A percentile compares a stretch with the other conserved stretches of the same genome.
phyloP scores from a whole-genome alignment of 2,888 invertebrate species.

The Herminia tarsipennalis region DNA sequence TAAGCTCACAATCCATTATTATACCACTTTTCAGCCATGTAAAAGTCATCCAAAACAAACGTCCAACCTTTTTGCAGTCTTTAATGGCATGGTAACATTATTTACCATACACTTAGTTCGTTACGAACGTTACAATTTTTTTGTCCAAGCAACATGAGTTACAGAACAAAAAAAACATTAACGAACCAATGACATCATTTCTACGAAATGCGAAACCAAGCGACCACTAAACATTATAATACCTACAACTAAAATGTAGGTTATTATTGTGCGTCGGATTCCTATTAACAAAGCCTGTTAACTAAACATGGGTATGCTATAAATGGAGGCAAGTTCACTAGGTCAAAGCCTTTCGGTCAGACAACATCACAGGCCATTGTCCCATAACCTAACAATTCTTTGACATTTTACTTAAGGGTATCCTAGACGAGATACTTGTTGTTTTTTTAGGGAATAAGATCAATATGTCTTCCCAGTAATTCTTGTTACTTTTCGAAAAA shows the following conservation, averaged over 20 bases:
- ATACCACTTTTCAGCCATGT: no score
- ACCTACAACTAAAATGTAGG: not conserved
- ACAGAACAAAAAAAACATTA: not conserved
- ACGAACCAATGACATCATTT: not conserved
- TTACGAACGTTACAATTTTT: no score
- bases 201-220: slow-evolving; percentile 2
- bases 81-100: no score
- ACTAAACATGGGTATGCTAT: slow-evolving; percentile 5
- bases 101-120: no score
- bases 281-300: not conserved
- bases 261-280: not conserved
- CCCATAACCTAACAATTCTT: slow-evolving; percentile 5
- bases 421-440: not conserved
- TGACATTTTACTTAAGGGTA: slow-evolving; percentile 1
- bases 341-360: slow-evolving; percentile 3
- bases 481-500: no score
- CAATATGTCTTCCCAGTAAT: no score
- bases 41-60: no score
- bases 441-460: not conserved
- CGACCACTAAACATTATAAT: no score
- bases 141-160: no score
- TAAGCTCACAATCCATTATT: no score
- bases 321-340: slow-evolving; percentile 6
- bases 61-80: no score
- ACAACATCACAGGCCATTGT: slow-evolving; percentile 8